Conservation (phyloP, 2,888 invertebrate genomes). For the Hirtodrosophila confusa region DNA sequence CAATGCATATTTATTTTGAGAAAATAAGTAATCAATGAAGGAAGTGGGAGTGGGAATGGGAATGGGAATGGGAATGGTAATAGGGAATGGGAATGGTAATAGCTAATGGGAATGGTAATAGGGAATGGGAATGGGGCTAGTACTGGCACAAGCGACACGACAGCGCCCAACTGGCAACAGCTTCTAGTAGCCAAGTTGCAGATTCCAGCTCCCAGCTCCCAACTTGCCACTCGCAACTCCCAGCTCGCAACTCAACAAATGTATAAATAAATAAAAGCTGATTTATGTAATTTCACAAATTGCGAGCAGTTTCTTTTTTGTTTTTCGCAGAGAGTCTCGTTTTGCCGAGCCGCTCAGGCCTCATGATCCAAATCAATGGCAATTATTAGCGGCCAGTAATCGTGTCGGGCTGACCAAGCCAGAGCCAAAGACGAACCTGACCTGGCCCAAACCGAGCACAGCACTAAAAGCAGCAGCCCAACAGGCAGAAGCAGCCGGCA, state of each 20-base stretch:
- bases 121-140: constrained; percentile 28
- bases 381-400: constrained; percentile 74
- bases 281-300: constrained; percentile 81
- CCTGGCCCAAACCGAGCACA: constrained; percentile 43
- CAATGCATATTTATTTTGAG: constrained; percentile 80
- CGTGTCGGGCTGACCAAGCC: constrained; percentile 68
- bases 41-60: constrained; percentile 12
- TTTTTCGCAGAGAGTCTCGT: constrained; percentile 9
- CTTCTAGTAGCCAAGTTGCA: constrained; percentile 4
- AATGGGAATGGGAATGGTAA: constrained; percentile 13
- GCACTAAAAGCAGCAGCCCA: constrained; percentile 14
- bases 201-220: constrained; percentile 18
- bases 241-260: constrained; percentile 63
- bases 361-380: constrained; percentile 72
- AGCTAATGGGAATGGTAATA: constrained; percentile 2
- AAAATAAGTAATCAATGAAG: constrained; percentile 75
- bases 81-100: constrained; percentile 6
- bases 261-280: constrained; percentile 79
- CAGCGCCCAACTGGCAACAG: constrained; percentile 12
- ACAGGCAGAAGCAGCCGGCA: constrained; percentile 8
- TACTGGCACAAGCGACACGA: constrained; percentile 54
- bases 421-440: constrained; percentile 46
- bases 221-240: constrained; percentile 6
- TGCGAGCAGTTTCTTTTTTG: constrained; percentile 54
- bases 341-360: constrained; percentile 39